A percentile compares a stretch with the other conserved stretches of the same genome.
Conservation (phyloP, 2,888 invertebrate species). For the Nomada ferruginata region DNA sequence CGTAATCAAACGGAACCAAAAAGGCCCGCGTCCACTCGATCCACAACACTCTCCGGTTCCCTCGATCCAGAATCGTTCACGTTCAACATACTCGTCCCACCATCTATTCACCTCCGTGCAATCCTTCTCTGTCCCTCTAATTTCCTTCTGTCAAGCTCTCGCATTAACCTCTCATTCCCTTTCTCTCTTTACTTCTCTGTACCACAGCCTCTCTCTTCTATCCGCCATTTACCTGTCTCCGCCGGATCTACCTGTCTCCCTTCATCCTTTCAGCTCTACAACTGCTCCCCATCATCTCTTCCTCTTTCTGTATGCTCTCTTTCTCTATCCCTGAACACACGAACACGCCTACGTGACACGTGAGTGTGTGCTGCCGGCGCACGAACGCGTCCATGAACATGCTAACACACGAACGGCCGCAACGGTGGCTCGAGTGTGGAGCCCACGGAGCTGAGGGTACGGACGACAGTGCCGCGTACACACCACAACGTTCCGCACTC, state of each 20-base stretch:
- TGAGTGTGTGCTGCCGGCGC: conserved; percentile 24
- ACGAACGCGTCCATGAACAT: not conserved
- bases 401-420: conserved; percentile 33
- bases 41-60: not conserved
- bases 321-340: conserved; percentile 32
- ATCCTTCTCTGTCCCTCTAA: conserved; percentile 37
- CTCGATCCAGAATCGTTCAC: conserved; percentile 35
- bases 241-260: conserved; percentile 46
- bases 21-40: not conserved
- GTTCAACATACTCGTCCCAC: conserved; percentile 26
- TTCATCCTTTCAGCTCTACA: conserved; percentile 29
- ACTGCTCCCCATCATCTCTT: conserved; percentile 9
- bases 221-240: conserved; percentile 56
- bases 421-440: conserved; percentile 72
- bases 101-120: conserved; percentile 30
- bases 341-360: conserved; percentile 53
- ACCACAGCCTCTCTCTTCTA: conserved; percentile 51
- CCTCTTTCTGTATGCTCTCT: too few species aligned
- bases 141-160: conserved; percentile 37
- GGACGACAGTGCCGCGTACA: conserved; percentile 80
- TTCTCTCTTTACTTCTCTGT: conserved; percentile 43
- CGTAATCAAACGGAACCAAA: not conserved
- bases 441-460: conserved; percentile 74
- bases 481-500: conserved; percentile 78
- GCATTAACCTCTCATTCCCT: conserved; percentile 17